phyloP scores from a whole-genome alignment of 2,797 vertebrate species.

The Setipinna tenuifilis region DNA sequence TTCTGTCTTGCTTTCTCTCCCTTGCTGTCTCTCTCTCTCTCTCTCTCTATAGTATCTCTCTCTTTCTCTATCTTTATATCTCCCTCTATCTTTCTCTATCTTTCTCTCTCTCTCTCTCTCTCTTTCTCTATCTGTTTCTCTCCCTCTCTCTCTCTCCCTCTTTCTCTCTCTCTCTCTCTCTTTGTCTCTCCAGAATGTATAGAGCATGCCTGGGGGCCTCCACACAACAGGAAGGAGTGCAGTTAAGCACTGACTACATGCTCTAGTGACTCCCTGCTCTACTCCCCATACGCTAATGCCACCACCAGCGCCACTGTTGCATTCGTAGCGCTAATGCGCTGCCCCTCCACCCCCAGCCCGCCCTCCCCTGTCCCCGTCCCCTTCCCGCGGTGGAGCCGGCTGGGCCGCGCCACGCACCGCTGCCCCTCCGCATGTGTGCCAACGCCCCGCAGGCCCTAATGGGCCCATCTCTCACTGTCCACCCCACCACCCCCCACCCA shows the following conservation, averaged over 20 bases:
- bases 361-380: not conserved
- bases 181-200: constrained; percentile 47
- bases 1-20: not conserved
- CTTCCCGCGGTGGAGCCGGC: not conserved
- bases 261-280: constrained; percentile 26
- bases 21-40: not conserved
- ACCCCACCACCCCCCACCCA: constrained; percentile 49
- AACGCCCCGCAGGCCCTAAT: constrained; percentile 68
- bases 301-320: not conserved
- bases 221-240: constrained; percentile 49
- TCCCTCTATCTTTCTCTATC: not conserved
- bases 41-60: not conserved
- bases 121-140: not conserved
- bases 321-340: not conserved
- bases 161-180: not conserved
- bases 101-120: not conserved
- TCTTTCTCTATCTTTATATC: not conserved
- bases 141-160: not conserved
- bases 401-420: constrained; percentile 64
- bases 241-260: constrained; percentile 23
- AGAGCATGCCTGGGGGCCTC: constrained; percentile 61
- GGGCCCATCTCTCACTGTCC: constrained; percentile 69
- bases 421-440: constrained; percentile 63
- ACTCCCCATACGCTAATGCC: constrained; percentile 12
- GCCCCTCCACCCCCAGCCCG: not conserved